Evolutionary conservation across 35 echinoderm and acorn worm genomes (phyloP), one percentile per base, ranked within the genome.

Genomic region (Ophiothrix spiculata): DNA sequence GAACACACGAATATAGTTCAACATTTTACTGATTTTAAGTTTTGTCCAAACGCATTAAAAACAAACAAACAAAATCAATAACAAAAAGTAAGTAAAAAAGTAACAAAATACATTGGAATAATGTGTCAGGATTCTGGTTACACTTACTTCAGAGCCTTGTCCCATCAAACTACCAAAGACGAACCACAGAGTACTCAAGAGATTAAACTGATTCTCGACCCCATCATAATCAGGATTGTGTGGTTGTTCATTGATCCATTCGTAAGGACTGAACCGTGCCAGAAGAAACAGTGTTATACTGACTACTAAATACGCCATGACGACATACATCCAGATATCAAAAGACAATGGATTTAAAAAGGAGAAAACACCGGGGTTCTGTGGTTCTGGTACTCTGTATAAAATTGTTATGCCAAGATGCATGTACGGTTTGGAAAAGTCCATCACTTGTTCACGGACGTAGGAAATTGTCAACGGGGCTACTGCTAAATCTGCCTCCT

Each of bases 121-220:
- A n/a, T n/a, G n/a, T n/a, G n/a, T n/a, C n/a, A n/a, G n/a, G n/a
- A n/a, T n/a, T n/a, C n/a, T n/a, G n/a, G n/a, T n/a, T n/a, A n/a
- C n/a, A n/a, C 60, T 10, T 69, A 69, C 56, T 79, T 99, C 96
- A 0, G 96, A 99, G 0, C 96, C 96, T 56, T 99, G 96, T 75
- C 94, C 92, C 96, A 99, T 99, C 35, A 99, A 83, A 10, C 96
- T 92, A 33, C 96, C 96, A 56, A 99, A 99, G 17, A 89, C 85
- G 64, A 99, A 99, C 96, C 96, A 99, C 83, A 99, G 83, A 82
- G 92, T 91, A 45, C 92, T 99, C 0, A 94, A 64, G 12, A 99
- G 80, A 45, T 91, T 99, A 76, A 99, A 99, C 81, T 99, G 96
- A 45, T 99, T 99, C 75, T 99, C 96, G 31, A 99, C 96, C 31